Evolutionary conservation across 2,797 vertebrate genomes (phyloP).

Genomic region (Spondyliosoma cantharus): DNA sequence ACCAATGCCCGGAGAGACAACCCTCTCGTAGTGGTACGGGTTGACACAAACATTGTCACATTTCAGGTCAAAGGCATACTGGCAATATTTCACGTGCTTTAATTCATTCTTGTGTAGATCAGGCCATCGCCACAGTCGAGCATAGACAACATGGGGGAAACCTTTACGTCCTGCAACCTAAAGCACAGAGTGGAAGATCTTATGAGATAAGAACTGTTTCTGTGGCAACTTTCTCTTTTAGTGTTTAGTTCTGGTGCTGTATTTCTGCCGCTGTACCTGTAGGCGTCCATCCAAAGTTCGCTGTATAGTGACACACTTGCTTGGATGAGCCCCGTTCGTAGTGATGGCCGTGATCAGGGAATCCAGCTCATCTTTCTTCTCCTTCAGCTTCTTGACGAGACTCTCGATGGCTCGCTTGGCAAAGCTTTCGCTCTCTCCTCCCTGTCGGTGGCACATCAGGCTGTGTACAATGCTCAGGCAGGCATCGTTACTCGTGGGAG

Average conservation of each 20-base stretch:
- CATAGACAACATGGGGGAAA: slow-evolving; percentile 97
- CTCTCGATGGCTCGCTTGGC: slow-evolving; percentile 97
- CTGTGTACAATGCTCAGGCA: slow-evolving; percentile 99
- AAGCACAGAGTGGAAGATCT: slow-evolving; percentile 31
- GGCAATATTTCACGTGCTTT: slow-evolving; percentile 98
- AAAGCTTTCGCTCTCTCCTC: slow-evolving; percentile 97
- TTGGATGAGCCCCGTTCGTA: slow-evolving; percentile 96
- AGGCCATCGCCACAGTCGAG: slow-evolving; percentile 97
- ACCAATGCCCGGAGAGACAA: slow-evolving; percentile 97
- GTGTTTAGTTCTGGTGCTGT: too few relatives aligned
- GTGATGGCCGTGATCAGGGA: slow-evolving; percentile 98
- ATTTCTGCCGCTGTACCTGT: slow-evolving; percentile 83
- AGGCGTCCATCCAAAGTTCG: slow-evolving; percentile 95
- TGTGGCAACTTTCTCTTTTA: neutral
- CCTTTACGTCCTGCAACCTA: slow-evolving; percentile 97
- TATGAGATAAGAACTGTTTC: neutral
- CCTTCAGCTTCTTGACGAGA: slow-evolving; percentile 98
- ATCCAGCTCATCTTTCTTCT: slow-evolving; percentile 98
- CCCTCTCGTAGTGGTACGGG: slow-evolving; percentile 97
- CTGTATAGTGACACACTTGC: slow-evolving; percentile 98
- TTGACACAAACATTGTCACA: slow-evolving; percentile 98
- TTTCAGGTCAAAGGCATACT: slow-evolving; percentile 97
- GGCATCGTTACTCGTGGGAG: slow-evolving; percentile 96
- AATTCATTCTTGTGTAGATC: slow-evolving; percentile 98
- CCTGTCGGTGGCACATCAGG: slow-evolving; percentile 97